Percentiles rank a stretch among this genome's conserved stretches.
phyloP scores from a whole-genome alignment of 1,140 invertebrate species.

The Anadara kagoshimensis region DNA sequence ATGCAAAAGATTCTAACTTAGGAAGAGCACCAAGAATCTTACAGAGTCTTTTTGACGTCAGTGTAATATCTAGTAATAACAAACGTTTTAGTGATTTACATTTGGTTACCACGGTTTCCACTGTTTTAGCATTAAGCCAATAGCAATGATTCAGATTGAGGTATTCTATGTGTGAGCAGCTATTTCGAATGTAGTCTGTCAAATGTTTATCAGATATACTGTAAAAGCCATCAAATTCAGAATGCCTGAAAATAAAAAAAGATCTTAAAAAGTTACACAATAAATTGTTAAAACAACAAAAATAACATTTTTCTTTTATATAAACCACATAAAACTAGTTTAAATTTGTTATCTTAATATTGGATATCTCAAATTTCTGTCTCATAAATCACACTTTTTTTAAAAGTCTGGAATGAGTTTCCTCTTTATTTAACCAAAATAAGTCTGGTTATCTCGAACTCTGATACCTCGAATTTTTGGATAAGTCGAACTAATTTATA shows the following conservation, averaged over 20 bases:
- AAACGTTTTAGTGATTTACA: constrained; percentile 31
- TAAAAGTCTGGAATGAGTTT: too few species aligned
- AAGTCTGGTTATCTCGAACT: too few species aligned
- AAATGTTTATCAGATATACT: constrained; percentile 15
- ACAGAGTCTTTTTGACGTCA: constrained; percentile 35
- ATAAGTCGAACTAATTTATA: too few species aligned
- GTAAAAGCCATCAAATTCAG: constrained; percentile 40
- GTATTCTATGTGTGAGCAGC: constrained; percentile 15
- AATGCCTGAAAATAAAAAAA: constrained; percentile 30
- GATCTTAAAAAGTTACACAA: not conserved
- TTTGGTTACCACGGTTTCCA: constrained; percentile 23
- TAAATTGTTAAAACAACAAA: not conserved
- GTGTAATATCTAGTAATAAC: constrained; percentile 27
- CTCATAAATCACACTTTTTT: not conserved
- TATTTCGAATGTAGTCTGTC: constrained; percentile 18
- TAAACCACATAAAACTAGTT: not conserved
- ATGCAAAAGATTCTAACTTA: constrained; percentile 33
- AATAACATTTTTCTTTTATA: not conserved
- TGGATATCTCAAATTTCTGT: not conserved
- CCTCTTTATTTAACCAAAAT: too few species aligned
- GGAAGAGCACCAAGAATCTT: constrained; percentile 33
- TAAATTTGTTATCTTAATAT: too few species aligned
- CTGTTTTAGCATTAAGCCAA: constrained; percentile 23
- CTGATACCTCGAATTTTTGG: too few species aligned
- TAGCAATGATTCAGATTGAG: constrained; percentile 41